Base-by-base conservation (phyloP, 2,888 invertebrate species). In the Monoplex corrugatus region DNA sequence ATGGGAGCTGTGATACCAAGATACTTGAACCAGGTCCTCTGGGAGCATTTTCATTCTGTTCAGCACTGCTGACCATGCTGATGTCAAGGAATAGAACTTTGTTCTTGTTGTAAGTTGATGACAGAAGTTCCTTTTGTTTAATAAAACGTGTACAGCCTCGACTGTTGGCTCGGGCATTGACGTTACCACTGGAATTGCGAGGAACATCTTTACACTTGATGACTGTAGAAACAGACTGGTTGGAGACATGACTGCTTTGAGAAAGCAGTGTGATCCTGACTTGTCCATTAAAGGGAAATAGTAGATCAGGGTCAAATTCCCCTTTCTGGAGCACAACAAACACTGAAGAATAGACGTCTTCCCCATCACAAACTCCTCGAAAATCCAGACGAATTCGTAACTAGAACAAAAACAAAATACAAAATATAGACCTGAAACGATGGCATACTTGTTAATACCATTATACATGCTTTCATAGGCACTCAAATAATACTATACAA, bases 321-420 rank as follows among this genome's bases (percentile, higher is more conserved):
- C 94, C 94, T 23, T 92, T 91, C 89, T 93, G 92, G 5, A 93
- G 91, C 19, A 90, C 88, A 19, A 94, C 82, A 86, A 91, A 92
- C 43, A 94, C 82, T n/a, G 92, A 92, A 1, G 92, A 87, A 85
- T 91, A 94, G 45, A 82, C 84, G n/a, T 90, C 89, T 23, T 84
- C 88, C 2, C 91, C 91, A 38, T 94, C 92, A 6, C 89, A 88
- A 68, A 90, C 90, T 13, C 93, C 93, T 35, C 91, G 89, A 72
- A 93, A 86, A 35, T 94, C 93, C 38, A 94, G 89, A 1, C 87
- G 89, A 40, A 93, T 83, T 44, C 91, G 91, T 23, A 91, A 68
- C 91, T 91, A 75, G 5, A 40, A 75, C 2, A 23, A 40, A 28
- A 57, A 45, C 83, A 40, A 78, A 83, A 87, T 28, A 63, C n/a